Conservation (phyloP, 2,888 invertebrate genomes). For the Melanchra persicariae region DNA sequence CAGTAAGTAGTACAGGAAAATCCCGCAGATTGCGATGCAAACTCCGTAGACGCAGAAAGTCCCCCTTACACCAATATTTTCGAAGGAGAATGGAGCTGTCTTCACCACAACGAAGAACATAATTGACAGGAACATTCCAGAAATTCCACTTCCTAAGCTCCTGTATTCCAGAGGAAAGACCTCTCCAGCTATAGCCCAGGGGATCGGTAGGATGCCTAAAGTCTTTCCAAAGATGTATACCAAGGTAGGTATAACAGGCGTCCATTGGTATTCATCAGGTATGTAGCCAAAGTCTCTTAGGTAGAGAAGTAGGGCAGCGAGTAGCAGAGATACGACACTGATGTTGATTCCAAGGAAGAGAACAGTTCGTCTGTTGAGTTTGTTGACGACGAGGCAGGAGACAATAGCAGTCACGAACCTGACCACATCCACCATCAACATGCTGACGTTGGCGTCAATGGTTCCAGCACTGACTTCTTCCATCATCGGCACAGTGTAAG, state of each 20-base stretch:
- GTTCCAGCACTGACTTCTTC: constrained; percentile 90
- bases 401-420: constrained; percentile 91
- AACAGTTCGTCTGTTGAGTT: constrained; percentile 91
- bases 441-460: constrained; percentile 92
- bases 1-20: constrained; percentile 90
- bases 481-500: constrained; percentile 93
- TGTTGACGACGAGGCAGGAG: constrained; percentile 91
- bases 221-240: constrained; percentile 91
- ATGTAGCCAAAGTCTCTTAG: constrained; percentile 80
- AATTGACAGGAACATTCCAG: constrained; percentile 91
- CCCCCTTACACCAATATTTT: constrained; percentile 88
- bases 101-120: constrained; percentile 93
- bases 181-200: constrained; percentile 94
- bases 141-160: constrained; percentile 92
- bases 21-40: constrained; percentile 89
- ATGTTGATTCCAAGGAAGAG: constrained; percentile 91
- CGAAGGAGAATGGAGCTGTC: constrained; percentile 91
- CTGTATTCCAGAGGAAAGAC: constrained; percentile 92
- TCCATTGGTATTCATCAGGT: constrained; percentile 81
- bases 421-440: constrained; percentile 92
- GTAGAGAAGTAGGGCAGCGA: constrained; percentile 85
- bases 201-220: constrained; percentile 92
- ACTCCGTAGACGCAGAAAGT: constrained; percentile 91
- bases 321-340: constrained; percentile 90
- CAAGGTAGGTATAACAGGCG: constrained; percentile 88